Base-by-base conservation (phyloP, 2,797 vertebrate genomes). In the Acipenser transmontanus region DNA sequence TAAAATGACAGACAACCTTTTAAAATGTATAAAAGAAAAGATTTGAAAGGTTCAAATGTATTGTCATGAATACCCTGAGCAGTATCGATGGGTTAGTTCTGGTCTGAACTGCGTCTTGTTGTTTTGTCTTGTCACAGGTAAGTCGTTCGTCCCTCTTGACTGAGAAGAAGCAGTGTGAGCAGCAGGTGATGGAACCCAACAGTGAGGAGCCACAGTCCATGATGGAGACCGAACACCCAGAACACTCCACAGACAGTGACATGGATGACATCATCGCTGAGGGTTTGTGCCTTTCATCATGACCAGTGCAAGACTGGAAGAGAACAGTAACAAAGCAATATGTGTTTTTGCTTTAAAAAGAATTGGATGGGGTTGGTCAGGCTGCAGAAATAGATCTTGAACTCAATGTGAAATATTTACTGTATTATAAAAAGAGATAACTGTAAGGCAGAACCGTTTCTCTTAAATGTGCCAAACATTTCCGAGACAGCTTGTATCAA, bases 131-230 rank as follows among this genome's bases (percentile, higher is more conserved):
- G 64, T 74, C 64, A 73, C 81, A 99, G 97, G 95, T 98, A 76
- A 96, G 89, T 85, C 94, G 94, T 70, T 98, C 95, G 1, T 98
- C 97, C 66, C 84, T 98, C 79, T 82, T 99, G 82, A 88, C 93
- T 51, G 90, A 91, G 47, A 87, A 91, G 61, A 91, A 91, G 74
- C 89, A 88, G 73, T 71, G 85, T 81, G 89, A 87, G 75, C 85
- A 87, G 49, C 89, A 91, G 76, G 89, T 89, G 71, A 78, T 84
- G 84, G 81, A 91, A 77, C 82, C 88, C 74, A 79, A 91, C 81
- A 70, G 93, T 86, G 81, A 85, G 9, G 90, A 88, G 50, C 78
- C 81, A 54, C 81, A 87, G 14, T 77, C 91, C 2, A 87, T 89
- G 75, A 86, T 71, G 5, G 79, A 89, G 57, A 65, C 88, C 14